Percentiles rank a stretch among this genome's conserved stretches.
These are phyloP conservation scores for Epinephelus fuscoguttatus DNA, from an alignment of 2,113 vertebrate species.

Conservation along the genomic window DNA sequence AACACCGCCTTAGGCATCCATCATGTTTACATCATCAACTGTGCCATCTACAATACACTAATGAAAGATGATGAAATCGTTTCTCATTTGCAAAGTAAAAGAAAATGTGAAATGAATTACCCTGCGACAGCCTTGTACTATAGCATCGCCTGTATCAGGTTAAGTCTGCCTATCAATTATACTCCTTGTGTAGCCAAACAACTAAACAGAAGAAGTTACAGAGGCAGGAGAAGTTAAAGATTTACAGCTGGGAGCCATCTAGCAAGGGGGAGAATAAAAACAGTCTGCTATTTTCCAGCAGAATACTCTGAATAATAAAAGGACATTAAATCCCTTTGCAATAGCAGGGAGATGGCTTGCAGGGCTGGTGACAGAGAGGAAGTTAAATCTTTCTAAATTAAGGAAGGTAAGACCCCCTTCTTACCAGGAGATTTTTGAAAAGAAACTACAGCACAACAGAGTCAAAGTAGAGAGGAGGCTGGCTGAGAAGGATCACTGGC, in stretches of 20 bases:
- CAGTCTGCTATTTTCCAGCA: constrained; percentile 20
- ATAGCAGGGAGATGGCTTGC: constrained; percentile 25
- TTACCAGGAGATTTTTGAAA: constrained; percentile 4
- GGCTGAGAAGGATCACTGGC: constrained; percentile 5
- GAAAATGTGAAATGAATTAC: constrained; percentile 42
- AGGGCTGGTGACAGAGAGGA: constrained; percentile 36
- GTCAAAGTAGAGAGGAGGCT: neutral
- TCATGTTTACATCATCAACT: constrained; percentile 76
- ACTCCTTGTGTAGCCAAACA: constrained; percentile 16
- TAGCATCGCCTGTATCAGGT: constrained; percentile 27
- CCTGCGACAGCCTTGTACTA: constrained; percentile 10
- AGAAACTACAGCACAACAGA: neutral
- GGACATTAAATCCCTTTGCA: constrained; percentile 46
- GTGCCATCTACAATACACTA: constrained; percentile 59
- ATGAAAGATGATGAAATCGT: constrained; percentile 72
- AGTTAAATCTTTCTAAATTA: constrained; percentile 48
- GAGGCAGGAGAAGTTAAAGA: constrained; percentile 29
- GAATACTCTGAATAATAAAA: constrained; percentile 43
- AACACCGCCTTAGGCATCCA: constrained; percentile 55
- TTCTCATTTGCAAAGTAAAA: constrained; percentile 55
- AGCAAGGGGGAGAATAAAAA: constrained; percentile 24
- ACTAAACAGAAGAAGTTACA: constrained; percentile 22
- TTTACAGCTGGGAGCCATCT: constrained; percentile 33
- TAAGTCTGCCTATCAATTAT: constrained; percentile 46
- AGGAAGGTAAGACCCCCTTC: neutral